Evolutionary conservation across 1,140 invertebrate genomes (phyloP).

Genomic region (Drosophila ironensis): DNA sequence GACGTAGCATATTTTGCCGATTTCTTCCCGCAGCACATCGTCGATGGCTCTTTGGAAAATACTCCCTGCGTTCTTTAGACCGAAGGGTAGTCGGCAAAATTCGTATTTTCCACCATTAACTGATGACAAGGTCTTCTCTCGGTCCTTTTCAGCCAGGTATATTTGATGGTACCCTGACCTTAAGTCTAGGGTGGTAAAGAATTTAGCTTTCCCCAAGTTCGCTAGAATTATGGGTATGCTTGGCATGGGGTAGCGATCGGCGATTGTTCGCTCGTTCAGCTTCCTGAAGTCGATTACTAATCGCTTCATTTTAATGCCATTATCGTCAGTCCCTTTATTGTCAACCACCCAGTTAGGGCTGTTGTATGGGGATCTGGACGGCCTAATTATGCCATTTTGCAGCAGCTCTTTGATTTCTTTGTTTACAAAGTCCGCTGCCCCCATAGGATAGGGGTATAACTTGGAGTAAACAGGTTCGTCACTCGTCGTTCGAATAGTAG

Average conservation of each 20-base stretch:
- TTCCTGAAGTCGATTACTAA: slow-evolving; percentile 9
- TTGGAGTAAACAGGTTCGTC: not conserved
- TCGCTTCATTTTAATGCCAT: slow-evolving; percentile 7
- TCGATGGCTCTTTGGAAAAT: slow-evolving; percentile 17
- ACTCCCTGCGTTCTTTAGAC: slow-evolving; percentile 4
- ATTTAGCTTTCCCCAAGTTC: too few relatives aligned
- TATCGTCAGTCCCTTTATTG: slow-evolving; percentile 9
- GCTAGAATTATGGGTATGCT: too few relatives aligned
- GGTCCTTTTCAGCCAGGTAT: not conserved
- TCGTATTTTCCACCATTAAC: slow-evolving; percentile 14
- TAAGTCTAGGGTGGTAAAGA: slow-evolving; percentile 12
- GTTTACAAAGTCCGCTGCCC: slow-evolving; percentile 2
- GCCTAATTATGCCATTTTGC: too few relatives aligned
- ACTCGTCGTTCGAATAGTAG: not conserved
- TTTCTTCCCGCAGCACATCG: slow-evolving; percentile 6
- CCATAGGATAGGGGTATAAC: slow-evolving; percentile 3
- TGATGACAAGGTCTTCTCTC: slow-evolving; percentile 17
- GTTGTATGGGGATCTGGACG: slow-evolving; percentile 2
- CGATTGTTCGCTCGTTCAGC: slow-evolving; percentile 3
- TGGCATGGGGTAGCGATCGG: slow-evolving; percentile 17
- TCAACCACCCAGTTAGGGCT: slow-evolving; percentile 1
- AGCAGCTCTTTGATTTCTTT: slow-evolving; percentile 2
- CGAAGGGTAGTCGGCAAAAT: slow-evolving; percentile 7
- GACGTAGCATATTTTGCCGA: slow-evolving; percentile 2
- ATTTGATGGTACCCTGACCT: slow-evolving; percentile 12